These are phyloP conservation scores for Ornithorhynchus anatinus DNA, from an alignment of 2,113 vertebrate genomes.

Conservation along the genomic window DNA sequence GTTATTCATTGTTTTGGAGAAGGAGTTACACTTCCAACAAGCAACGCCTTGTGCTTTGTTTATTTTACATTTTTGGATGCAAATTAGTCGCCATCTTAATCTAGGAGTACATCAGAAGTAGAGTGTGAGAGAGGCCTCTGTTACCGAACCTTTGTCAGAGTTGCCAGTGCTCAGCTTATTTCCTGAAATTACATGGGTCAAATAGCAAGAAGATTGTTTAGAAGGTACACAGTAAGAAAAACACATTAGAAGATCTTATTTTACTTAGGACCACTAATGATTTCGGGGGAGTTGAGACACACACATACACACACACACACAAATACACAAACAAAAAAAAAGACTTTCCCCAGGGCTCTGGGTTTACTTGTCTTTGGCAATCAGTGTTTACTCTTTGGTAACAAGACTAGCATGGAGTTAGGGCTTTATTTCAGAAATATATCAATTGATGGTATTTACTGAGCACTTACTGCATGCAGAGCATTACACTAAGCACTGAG, in stretches of 20 bases:
- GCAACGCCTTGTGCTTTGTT: constrained; percentile 44
- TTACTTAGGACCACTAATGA: constrained; percentile 62
- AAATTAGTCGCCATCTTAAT: constrained; percentile 64
- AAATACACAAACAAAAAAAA: too few relatives aligned
- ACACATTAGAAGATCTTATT: constrained; percentile 51
- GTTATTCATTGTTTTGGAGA: constrained; percentile 58
- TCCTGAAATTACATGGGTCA: constrained; percentile 66
- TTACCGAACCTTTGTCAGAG: constrained; percentile 47
- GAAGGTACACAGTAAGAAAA: constrained; percentile 45
- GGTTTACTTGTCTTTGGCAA: constrained; percentile 51
- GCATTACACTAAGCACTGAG: too few relatives aligned
- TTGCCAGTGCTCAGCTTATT: constrained; percentile 30
- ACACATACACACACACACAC: too few relatives aligned
- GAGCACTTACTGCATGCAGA: too few relatives aligned
- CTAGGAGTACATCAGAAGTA: constrained; percentile 50
- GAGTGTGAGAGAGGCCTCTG: constrained; percentile 29
- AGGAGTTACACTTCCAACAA: constrained; percentile 45
- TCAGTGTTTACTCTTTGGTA: constrained; percentile 49
- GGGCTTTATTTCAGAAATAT: constrained; percentile 50
- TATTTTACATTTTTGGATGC: constrained; percentile 62
- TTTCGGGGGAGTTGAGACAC: constrained; percentile 41
- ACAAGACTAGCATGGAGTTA: constrained; percentile 33
- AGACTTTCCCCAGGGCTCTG: too few relatives aligned
- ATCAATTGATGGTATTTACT: too few relatives aligned
- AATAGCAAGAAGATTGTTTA: constrained; percentile 67